These are phyloP conservation scores for Acropora tenuis DNA, from an alignment of 64 coral and sea anemone species.

Conservation along the genomic window DNA sequence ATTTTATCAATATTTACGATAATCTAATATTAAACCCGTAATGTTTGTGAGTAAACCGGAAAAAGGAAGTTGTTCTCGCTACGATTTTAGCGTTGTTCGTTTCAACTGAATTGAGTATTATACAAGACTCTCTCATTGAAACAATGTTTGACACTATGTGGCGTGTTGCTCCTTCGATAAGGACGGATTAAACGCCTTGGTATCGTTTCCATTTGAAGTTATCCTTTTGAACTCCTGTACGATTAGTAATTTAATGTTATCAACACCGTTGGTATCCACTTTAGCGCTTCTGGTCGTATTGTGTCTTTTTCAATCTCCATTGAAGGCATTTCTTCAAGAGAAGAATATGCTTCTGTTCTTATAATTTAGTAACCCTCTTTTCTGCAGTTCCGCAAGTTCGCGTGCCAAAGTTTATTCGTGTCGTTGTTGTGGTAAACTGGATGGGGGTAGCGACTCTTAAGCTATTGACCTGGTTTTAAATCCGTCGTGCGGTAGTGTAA, in stretches of 20 bases:
- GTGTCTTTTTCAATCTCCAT: neutral
- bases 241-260: neutral
- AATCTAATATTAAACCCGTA: neutral
- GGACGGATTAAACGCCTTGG: too few relatives aligned
- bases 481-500: neutral
- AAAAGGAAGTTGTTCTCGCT: neutral
- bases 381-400: neutral
- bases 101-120: too few relatives aligned
- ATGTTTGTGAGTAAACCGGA: neutral
- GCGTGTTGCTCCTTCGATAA: too few relatives aligned
- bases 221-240: neutral
- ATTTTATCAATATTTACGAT: neutral
- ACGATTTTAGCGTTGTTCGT: neutral
- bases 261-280: neutral
- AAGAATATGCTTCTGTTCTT: neutral
- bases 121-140: too few relatives aligned
- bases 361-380: neutral
- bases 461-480: neutral
- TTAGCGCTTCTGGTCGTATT: neutral
- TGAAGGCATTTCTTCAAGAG: neutral
- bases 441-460: neutral
- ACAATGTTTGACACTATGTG: too few relatives aligned
- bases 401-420: neutral
- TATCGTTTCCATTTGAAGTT: neutral
- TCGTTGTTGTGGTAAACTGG: neutral